Conservation (phyloP, 2,797 vertebrate genomes). For the Hemibagrus guttatus region DNA sequence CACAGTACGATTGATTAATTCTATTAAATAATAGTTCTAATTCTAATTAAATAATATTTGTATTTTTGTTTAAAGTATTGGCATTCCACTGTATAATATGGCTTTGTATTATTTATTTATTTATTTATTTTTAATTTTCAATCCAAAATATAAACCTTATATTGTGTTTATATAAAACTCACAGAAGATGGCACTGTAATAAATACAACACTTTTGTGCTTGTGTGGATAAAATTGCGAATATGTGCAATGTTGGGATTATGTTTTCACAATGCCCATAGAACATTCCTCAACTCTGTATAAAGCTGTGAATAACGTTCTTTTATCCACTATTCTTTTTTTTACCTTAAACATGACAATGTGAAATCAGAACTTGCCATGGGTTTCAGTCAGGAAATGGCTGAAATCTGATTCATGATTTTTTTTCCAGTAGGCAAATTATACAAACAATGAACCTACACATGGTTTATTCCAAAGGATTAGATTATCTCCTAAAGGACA, state of each 20-base stretch:
- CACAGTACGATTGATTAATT: background rate
- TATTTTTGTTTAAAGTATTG: background rate
- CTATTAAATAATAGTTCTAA: background rate
- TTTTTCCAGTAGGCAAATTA: background rate
- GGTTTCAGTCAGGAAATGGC: background rate
- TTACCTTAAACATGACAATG: background rate
- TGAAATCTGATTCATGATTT: background rate
- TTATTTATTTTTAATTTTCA: background rate
- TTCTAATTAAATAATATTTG: too few relatives aligned
- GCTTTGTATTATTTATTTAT: background rate
- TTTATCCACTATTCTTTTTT: background rate
- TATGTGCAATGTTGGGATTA: background rate
- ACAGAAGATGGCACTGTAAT: background rate
- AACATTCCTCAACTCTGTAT: background rate
- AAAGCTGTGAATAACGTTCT: background rate
- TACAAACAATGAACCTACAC: background rate
- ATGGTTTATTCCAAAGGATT: background rate
- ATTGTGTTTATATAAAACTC: background rate
- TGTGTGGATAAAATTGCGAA: background rate
- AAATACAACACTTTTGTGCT: background rate
- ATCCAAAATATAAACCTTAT: background rate
- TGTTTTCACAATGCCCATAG: background rate
- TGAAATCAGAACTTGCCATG: background rate
- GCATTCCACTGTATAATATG: background rate
- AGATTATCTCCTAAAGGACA: background rate